These are phyloP conservation scores for Antheraea assamensis DNA, from an alignment of 2,888 invertebrate genomes.

Conservation along the genomic window DNA sequence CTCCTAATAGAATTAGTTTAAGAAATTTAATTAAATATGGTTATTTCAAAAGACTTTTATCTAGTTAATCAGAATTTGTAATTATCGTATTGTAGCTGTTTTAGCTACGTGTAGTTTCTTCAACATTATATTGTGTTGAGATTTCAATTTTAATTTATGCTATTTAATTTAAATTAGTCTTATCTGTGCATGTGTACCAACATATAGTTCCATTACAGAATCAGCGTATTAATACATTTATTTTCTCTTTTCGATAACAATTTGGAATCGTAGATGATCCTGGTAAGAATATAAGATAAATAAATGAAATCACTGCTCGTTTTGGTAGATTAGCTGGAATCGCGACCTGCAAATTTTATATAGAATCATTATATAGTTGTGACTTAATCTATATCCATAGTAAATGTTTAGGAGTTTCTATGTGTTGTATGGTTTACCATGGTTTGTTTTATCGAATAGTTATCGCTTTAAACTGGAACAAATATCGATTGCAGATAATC, in stretches of 20 bases:
- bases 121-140: background rate
- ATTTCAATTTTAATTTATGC: background rate
- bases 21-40: background rate
- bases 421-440: slow-evolving; percentile 40
- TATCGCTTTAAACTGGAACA: slow-evolving; percentile 19
- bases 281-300: slow-evolving; percentile 66
- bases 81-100: background rate
- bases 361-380: slow-evolving; percentile 35
- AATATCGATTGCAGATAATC: background rate
- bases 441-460: slow-evolving; percentile 31
- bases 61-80: background rate
- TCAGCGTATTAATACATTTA: slow-evolving; percentile 56
- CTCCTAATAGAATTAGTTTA: background rate
- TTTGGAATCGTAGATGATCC: slow-evolving; percentile 76
- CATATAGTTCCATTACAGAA: slow-evolving; percentile 13
- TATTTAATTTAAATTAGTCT: background rate
- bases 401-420: slow-evolving; percentile 32
- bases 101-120: background rate
- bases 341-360: slow-evolving; percentile 34
- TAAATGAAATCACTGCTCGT: slow-evolving; percentile 50
- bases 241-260: slow-evolving; percentile 78
- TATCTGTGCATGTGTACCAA: slow-evolving; percentile 11
- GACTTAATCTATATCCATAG: slow-evolving; percentile 52
- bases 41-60: background rate
- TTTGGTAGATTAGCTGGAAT: slow-evolving; percentile 49